phyloP scores from a whole-genome alignment of 1,140 invertebrate species.

The Drosophila pandora region DNA sequence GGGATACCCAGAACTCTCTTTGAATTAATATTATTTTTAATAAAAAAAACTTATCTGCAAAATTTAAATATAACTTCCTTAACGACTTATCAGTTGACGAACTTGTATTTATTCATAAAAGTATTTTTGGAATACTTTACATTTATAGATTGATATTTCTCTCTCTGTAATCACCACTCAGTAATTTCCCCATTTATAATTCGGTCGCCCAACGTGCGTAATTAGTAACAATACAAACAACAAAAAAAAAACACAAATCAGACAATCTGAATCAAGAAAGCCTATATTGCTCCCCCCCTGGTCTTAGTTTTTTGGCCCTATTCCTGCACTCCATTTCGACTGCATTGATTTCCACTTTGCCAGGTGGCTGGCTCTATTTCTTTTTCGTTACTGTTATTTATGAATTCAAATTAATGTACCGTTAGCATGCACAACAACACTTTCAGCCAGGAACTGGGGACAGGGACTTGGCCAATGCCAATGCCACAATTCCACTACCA shows the following conservation, averaged over 20 bases:
- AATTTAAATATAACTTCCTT: no score
- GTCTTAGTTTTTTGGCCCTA: background rate
- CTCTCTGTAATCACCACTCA: background rate
- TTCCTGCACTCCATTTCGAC: slow-evolving; percentile 3
- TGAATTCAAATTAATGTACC: slow-evolving; percentile 77
- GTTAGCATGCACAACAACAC: slow-evolving; percentile 71
- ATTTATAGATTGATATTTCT: background rate
- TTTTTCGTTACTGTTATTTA: slow-evolving; percentile 53
- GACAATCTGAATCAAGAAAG: slow-evolving; percentile 10
- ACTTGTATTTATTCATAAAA: no score
- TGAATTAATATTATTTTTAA: no score
- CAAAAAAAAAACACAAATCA: slow-evolving; percentile 5
- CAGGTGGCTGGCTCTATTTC: slow-evolving; percentile 10
- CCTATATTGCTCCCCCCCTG: background rate
- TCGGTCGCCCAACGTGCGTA: slow-evolving; percentile 11
- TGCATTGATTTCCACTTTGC: slow-evolving; percentile 75
- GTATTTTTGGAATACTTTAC: no score
- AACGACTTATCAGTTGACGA: no score
- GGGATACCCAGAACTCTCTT: no score
- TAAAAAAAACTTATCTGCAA: no score
- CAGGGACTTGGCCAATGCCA: slow-evolving; percentile 27
- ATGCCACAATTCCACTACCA: slow-evolving; percentile 5
- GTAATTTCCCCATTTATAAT: slow-evolving; percentile 24
- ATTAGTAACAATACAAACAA: slow-evolving; percentile 18
- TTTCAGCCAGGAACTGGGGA: slow-evolving; percentile 39